These are phyloP conservation scores for Urocynchramus pylzowi DNA, from an alignment of 2,113 vertebrate species.

Conservation along the genomic window DNA sequence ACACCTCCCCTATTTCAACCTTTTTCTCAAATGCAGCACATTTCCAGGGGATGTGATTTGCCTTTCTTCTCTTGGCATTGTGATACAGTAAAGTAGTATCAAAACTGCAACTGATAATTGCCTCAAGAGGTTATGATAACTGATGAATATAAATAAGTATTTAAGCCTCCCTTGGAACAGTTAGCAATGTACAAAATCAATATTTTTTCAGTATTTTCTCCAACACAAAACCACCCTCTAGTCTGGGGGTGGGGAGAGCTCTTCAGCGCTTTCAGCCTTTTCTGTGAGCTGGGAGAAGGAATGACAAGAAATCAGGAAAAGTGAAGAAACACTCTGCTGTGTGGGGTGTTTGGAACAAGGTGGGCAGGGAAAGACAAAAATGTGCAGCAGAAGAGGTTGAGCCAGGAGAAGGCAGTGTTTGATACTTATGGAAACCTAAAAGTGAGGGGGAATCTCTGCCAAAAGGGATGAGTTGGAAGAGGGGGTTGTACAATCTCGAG, in stretches of 20 bases:
- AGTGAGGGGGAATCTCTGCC: not conserved
- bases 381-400: not conserved
- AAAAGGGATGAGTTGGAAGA: not conserved
- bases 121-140: not conserved
- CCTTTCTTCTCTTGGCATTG: not conserved
- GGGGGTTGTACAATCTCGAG: not conserved
- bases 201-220: not conserved
- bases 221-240: not conserved
- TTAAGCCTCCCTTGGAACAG: not conserved
- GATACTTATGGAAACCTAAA: not conserved
- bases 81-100: not conserved
- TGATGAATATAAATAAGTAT: not conserved
- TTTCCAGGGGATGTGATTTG: not conserved
- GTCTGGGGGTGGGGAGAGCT: not conserved
- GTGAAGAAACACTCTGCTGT: not conserved
- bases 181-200: not conserved
- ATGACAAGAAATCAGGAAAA: accelerated
- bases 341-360: not conserved
- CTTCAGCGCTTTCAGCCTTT: not conserved
- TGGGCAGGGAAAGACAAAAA: not conserved
- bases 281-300: not conserved
- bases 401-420: not conserved
- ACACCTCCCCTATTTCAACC: not conserved
- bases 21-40: not conserved
- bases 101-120: not conserved